Percentiles rank a stretch among this genome's conserved stretches.
These are phyloP conservation scores for Actinia tenebrosa DNA, from an alignment of 64 coral and sea anemone genomes.

Conservation along the genomic window DNA sequence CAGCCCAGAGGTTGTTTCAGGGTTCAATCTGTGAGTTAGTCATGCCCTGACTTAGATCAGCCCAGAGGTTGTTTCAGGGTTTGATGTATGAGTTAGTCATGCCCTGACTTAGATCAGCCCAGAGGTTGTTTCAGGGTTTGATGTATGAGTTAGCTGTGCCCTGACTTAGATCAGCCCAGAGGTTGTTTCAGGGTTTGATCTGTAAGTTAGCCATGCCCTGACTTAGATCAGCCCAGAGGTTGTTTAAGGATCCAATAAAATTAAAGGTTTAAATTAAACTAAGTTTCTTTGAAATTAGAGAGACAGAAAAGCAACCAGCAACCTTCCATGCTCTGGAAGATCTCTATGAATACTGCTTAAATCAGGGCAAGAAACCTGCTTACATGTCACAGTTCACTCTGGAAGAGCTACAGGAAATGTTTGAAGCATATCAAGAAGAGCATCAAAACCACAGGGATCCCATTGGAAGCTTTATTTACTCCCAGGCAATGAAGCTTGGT, in stretches of 20 bases:
- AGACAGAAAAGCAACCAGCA: constrained; percentile 41
- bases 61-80: background rate
- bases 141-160: too few species aligned
- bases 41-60: background rate
- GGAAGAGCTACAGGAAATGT: constrained; percentile 22
- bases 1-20: background rate
- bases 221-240: too few species aligned
- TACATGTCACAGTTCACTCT: constrained; percentile 53
- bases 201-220: too few species aligned
- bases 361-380: constrained; percentile 46
- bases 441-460: constrained; percentile 31
- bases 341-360: constrained; percentile 39
- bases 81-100: background rate
- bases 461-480: constrained; percentile 35
- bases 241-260: background rate
- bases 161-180: too few species aligned
- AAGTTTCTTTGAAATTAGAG: background rate
- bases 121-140: too few species aligned
- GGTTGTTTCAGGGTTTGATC: too few species aligned
- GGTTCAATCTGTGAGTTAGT: background rate
- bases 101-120: too few species aligned
- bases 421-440: constrained; percentile 43
- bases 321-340: constrained; percentile 40
- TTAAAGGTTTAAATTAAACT: background rate
- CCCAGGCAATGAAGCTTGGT: constrained; percentile 42